These are phyloP conservation scores for Poecilia gillii DNA, from an alignment of 2,797 vertebrate species.

Conservation along the genomic window DNA sequence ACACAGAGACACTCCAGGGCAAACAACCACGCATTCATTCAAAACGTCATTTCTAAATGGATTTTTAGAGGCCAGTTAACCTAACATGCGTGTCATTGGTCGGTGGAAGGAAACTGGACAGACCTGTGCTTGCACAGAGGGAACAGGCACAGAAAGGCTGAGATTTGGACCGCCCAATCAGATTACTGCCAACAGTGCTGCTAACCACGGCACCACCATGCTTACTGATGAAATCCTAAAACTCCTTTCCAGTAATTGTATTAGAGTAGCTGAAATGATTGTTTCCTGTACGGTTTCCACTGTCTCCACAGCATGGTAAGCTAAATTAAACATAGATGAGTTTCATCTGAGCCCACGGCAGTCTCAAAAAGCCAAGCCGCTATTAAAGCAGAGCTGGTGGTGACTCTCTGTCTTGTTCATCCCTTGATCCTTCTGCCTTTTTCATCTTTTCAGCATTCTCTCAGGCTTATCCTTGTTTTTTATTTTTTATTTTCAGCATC, in stretches of 20 bases:
- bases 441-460: slow-evolving; percentile 50
- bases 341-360: slow-evolving; percentile 4
- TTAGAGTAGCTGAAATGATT: neutral
- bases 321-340: slow-evolving; percentile 7
- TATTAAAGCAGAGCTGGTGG: slow-evolving; percentile 48
- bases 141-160: neutral
- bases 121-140: neutral
- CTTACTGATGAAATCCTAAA: neutral
- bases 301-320: neutral
- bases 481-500: slow-evolving; percentile 26
- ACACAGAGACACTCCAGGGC: neutral
- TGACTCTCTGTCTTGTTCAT: slow-evolving; percentile 45
- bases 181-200: neutral
- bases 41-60: neutral
- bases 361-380: slow-evolving; percentile 23
- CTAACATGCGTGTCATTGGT: neutral
- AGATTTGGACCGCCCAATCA: neutral
- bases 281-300: neutral
- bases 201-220: neutral
- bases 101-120: neutral
- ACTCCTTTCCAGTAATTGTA: neutral
- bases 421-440: slow-evolving; percentile 42
- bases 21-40: neutral
- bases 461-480: slow-evolving; percentile 31
- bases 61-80: neutral